Evolutionary conservation across 2,797 vertebrate genomes (phyloP).

Genomic region (Neosilurus hyrtlii): DNA sequence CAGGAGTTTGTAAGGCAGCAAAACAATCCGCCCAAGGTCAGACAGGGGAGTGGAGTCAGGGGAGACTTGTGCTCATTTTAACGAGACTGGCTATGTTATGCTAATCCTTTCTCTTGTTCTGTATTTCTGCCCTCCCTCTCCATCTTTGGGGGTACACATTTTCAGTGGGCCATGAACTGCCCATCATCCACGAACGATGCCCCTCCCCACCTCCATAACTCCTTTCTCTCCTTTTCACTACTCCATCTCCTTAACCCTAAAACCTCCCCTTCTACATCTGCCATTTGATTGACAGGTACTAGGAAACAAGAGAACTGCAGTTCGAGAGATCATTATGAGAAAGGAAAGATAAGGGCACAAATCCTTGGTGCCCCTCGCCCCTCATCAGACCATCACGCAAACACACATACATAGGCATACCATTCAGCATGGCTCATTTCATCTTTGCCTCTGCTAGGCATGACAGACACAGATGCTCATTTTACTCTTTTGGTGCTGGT

Average conservation of each 20-base stretch:
- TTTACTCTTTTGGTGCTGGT: neutral
- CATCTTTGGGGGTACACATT: constrained; percentile 40
- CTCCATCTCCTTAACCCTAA: constrained; percentile 51
- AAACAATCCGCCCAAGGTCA: constrained; percentile 50
- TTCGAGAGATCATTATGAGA: constrained; percentile 65
- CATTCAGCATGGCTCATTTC: neutral
- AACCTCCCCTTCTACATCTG: constrained; percentile 69
- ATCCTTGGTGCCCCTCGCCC: constrained; percentile 9
- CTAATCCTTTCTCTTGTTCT: constrained; percentile 50
- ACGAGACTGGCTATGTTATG: constrained; percentile 57
- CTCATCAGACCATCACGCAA: constrained; percentile 25
- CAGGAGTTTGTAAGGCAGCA: constrained; percentile 34
- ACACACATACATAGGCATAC: constrained; percentile 31
- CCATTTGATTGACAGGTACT: constrained; percentile 73
- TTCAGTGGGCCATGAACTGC: constrained; percentile 57
- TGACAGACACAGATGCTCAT: neutral
- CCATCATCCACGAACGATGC: constrained; percentile 46
- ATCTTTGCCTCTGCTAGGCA: constrained; percentile 2
- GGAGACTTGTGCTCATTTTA: constrained; percentile 55
- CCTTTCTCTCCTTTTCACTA: constrained; percentile 37
- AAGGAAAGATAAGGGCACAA: constrained; percentile 48
- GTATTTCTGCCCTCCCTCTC: constrained; percentile 43
- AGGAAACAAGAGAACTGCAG: constrained; percentile 57
- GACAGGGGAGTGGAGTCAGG: constrained; percentile 44
- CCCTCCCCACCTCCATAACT: constrained; percentile 36